These are phyloP conservation scores for Argyresthia goedartella DNA, from an alignment of 2,888 invertebrate species.

Conservation along the genomic window DNA sequence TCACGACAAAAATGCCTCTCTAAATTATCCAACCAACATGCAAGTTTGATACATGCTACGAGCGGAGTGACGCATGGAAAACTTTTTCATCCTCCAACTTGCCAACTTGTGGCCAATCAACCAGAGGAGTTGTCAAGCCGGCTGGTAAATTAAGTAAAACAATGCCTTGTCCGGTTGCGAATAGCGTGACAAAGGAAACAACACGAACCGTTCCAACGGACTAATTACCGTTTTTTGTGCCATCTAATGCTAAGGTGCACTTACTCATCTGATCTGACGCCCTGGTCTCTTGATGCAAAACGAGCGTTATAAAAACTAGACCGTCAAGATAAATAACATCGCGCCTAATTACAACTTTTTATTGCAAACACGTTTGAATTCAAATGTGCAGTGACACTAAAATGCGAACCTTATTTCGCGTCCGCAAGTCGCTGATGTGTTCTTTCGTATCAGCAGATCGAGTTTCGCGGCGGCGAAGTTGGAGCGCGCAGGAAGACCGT, in stretches of 20 bases:
- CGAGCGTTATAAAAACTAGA: slow-evolving; percentile 50
- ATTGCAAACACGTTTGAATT: slow-evolving; percentile 14
- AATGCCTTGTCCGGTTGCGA: slow-evolving; percentile 43
- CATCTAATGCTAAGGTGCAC: slow-evolving; percentile 63
- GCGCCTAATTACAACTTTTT: slow-evolving; percentile 33
- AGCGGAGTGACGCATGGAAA: no score
- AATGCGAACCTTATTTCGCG: slow-evolving; percentile 38
- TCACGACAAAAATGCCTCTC: no score
- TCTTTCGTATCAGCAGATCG: not conserved
- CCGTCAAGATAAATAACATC: slow-evolving; percentile 41
- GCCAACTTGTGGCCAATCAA: not conserved
- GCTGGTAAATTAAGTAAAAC: slow-evolving; percentile 58
- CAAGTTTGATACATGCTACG: no score
- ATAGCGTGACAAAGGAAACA: slow-evolving; percentile 62
- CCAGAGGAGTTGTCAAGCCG: slow-evolving; percentile 28
- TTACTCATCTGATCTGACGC: slow-evolving; percentile 62
- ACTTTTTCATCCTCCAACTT: no score
- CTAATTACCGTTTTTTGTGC: slow-evolving; percentile 64
- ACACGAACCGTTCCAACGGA: slow-evolving; percentile 45
- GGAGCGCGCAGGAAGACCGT: slow-evolving; percentile 19
- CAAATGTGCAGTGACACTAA: slow-evolving; percentile 33
- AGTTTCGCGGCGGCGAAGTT: slow-evolving; percentile 30
- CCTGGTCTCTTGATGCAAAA: slow-evolving; percentile 57
- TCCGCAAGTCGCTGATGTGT: not conserved
- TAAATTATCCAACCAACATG: no score